phyloP scores from a whole-genome alignment of 2,113 vertebrate genomes.

The Salvelinus fontinalis region DNA sequence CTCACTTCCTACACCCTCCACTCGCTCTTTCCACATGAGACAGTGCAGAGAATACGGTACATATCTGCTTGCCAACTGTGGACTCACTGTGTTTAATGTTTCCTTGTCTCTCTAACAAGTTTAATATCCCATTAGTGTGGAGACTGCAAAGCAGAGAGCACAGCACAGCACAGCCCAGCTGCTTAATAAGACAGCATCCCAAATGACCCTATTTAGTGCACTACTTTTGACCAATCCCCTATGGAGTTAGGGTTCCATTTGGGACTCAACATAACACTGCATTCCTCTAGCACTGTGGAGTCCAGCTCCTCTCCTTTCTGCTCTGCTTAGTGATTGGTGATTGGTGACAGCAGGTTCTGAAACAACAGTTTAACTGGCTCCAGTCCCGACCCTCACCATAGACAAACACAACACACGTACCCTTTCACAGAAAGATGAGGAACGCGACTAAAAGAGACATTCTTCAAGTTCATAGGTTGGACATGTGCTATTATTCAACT shows the following conservation, averaged over 20 bases:
- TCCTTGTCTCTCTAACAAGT: conserved; percentile 44
- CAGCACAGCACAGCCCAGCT: not conserved
- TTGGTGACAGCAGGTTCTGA: conserved; percentile 50
- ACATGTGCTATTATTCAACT: not conserved
- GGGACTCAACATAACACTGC: not conserved
- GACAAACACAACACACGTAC: conserved; percentile 30
- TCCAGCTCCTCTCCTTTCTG: conserved; percentile 24
- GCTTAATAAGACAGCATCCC: too few species aligned
- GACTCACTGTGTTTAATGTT: conserved; percentile 14
- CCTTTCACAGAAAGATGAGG: not conserved
- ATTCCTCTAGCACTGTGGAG: conserved; percentile 28
- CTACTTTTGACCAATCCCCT: too few species aligned
- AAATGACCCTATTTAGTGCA: too few species aligned
- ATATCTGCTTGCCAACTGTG: conserved; percentile 17
- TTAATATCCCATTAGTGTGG: conserved; percentile 40
- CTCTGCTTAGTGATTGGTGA: conserved; percentile 36
- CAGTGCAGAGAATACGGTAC: conserved; percentile 32
- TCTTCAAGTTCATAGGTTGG: not conserved
- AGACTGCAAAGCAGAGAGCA: conserved; percentile 16
- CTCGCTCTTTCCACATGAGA: conserved; percentile 23
- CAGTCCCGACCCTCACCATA: conserved; percentile 36
- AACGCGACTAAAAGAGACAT: not conserved
- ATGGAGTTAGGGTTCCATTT: too few species aligned
- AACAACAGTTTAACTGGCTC: conserved; percentile 68
- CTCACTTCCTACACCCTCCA: conserved; percentile 32